Evolutionary conservation across 2,888 invertebrate species (phyloP).

Genomic region (Pseudococcus longispinus): DNA sequence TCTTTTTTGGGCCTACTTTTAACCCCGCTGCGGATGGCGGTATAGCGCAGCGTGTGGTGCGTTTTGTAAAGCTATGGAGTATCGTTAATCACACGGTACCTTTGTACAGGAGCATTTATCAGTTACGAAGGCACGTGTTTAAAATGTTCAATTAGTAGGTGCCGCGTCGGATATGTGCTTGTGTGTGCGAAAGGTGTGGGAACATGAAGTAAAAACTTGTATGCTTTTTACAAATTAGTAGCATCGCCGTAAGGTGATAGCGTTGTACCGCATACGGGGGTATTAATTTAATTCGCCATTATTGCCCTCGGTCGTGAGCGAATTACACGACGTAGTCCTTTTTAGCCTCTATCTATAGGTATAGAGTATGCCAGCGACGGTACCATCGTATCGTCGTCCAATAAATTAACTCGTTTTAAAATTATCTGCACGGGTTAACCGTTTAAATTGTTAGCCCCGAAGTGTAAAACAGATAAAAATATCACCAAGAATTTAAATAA

Average conservation of each 20-base stretch:
- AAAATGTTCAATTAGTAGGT: slow-evolving; percentile 34
- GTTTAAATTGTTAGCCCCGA: neutral
- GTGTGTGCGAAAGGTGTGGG: neutral
- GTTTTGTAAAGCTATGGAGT: slow-evolving; percentile 17
- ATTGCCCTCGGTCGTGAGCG: neutral
- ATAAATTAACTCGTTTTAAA: slow-evolving; percentile 38
- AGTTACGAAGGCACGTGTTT: slow-evolving; percentile 24
- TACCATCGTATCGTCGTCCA: neutral
- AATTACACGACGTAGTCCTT: neutral
- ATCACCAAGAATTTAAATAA: neutral
- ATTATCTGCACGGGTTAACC: slow-evolving; percentile 3
- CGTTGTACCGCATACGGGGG: neutral
- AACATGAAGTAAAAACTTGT: slow-evolving; percentile 16
- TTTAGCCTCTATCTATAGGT: neutral
- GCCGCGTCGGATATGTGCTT: neutral
- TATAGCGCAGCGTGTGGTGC: neutral
- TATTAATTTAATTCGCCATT: slow-evolving; percentile 35
- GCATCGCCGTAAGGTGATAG: slow-evolving; percentile 36
- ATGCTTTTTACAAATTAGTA: slow-evolving; percentile 43
- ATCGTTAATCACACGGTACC: slow-evolving; percentile 17
- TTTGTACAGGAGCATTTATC: slow-evolving; percentile 26
- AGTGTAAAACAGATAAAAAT: neutral
- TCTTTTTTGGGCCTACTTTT: slow-evolving; percentile 13
- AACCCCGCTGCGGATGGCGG: neutral
- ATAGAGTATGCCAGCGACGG: neutral